Evolutionary conservation across 2,113 vertebrate genomes (phyloP).

Genomic region (Neodontobutis hainanensis): DNA sequence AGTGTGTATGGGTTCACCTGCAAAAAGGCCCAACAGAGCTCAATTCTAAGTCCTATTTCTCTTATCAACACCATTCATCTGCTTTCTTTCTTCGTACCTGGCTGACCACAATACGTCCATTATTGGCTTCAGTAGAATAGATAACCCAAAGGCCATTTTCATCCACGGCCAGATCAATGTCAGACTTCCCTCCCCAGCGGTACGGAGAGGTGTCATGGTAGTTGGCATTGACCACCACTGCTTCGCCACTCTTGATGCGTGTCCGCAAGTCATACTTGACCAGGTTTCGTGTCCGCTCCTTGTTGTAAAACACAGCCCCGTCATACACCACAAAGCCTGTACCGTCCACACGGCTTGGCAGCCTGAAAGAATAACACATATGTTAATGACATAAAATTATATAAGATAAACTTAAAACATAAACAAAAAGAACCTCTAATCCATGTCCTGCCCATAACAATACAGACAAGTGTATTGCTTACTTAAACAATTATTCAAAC

Average conservation of each 20-base stretch:
- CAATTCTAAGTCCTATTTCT: not conserved
- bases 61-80: constrained; percentile 5
- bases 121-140: constrained; percentile 92
- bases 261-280: constrained; percentile 94
- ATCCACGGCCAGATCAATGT: constrained; percentile 93
- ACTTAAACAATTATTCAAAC: not conserved
- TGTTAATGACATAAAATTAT: not conserved
- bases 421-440: not conserved
- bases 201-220: constrained; percentile 95
- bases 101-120: constrained; percentile 89
- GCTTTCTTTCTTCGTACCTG: constrained; percentile 77
- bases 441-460: not conserved
- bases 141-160: constrained; percentile 96
- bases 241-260: constrained; percentile 95
- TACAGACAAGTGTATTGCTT: not conserved
- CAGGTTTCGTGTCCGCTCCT: constrained; percentile 92
- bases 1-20: constrained; percentile 94
- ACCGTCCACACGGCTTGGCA: constrained; percentile 92
- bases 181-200: constrained; percentile 94
- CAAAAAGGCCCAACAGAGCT: not conserved
- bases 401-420: no score
- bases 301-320: constrained; percentile 95
- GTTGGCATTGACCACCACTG: constrained; percentile 91
- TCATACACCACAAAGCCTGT: constrained; percentile 96
- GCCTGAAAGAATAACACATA: constrained; percentile 57